Conservation (phyloP, 2,113 vertebrate genomes). For the Muscicapa adusta region DNA sequence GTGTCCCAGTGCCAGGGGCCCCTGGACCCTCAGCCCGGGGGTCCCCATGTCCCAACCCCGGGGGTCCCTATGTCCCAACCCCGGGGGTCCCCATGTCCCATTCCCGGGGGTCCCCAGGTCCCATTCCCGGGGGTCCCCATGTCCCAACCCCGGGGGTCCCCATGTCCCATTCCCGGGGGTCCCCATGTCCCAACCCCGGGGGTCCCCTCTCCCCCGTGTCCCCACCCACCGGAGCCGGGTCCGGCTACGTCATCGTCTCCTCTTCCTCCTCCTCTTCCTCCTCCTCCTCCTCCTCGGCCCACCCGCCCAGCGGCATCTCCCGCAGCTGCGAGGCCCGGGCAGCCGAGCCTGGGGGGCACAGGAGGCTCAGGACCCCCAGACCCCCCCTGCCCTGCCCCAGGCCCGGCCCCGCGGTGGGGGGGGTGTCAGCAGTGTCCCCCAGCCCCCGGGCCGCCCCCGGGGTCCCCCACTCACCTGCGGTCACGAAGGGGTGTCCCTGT, state of each 20-base stretch:
- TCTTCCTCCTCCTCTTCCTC: constrained; percentile 10
- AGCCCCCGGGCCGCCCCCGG: accelerated
- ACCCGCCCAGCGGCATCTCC: constrained; percentile 84
- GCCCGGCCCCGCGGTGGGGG: not conserved
- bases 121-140: not conserved
- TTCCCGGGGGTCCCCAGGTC: not conserved
- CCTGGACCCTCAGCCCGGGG: too few relatives aligned
- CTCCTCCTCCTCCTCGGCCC: constrained; percentile 81
- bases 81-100: not conserved
- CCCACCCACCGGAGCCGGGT: not conserved
- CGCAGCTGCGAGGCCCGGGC: constrained; percentile 51
- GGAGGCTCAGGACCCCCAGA: not conserved
- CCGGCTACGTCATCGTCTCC: not conserved
- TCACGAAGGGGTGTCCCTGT: not conserved
- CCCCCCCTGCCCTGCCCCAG: constrained; percentile 55
- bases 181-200: too few relatives aligned
- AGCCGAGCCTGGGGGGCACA: not conserved
- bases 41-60: not conserved
- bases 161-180: not conserved
- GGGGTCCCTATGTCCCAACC: not conserved
- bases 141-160: not conserved
- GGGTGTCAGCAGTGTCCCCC: constrained; percentile 67
- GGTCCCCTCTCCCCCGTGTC: accelerated
- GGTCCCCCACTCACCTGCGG: not conserved
- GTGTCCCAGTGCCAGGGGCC: too few relatives aligned